Base-by-base conservation (phyloP, 2,797 vertebrate species). In the Gymnothorax reevesii region DNA sequence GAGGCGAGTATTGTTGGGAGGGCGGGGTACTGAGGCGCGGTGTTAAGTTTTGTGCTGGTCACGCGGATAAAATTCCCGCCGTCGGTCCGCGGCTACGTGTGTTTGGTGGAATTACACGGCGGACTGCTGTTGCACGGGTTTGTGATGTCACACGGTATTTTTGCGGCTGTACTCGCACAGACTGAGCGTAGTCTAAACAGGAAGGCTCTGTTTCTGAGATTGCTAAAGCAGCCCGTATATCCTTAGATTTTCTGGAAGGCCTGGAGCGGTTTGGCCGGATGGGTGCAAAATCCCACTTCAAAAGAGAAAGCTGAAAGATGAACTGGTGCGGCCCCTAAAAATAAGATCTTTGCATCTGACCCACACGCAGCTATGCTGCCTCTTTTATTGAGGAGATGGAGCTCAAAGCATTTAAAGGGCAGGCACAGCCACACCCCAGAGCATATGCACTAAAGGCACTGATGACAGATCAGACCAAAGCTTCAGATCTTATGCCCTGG, bases 101-200 rank as follows among this genome's bases (percentile, higher is more conserved):
- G n/a, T 13, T 9, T 15, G 8, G 10, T 17, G 33, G 42, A 77
- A 52, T 15, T 10, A 10, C 66, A 17, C 15, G 75, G 12, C 33
- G 52, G 49, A 80, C 5, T 3, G 25, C n/a, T 54, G 17, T 22
- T 82, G 82, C 83, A 0, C 3, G n/a, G 25, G 15, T 64, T 25
- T 64, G 27, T 60, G 83, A 66, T 42, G 59, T 64, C 27, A 17
- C 13, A 66, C 20, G n/a, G 7, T 85, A 7, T 59, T 33, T 55
- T 55, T 85, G 85, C 66, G 85, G 83, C 79, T 87, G 52, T 8
- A 42, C 25, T 82, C 25, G 79, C 69, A 87, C 92, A 89, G 90
- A 17, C 90, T 83, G 75, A 83, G 85, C 87, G 77, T 89, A 54
- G 17, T 83, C 62, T 91, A 91, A 93, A 92, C 92, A 92, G 91